Percentiles rank a stretch among this genome's conserved stretches.
These are phyloP conservation scores for Ectobius pallidus DNA, from an alignment of 2,888 invertebrate species.

Conservation along the genomic window DNA sequence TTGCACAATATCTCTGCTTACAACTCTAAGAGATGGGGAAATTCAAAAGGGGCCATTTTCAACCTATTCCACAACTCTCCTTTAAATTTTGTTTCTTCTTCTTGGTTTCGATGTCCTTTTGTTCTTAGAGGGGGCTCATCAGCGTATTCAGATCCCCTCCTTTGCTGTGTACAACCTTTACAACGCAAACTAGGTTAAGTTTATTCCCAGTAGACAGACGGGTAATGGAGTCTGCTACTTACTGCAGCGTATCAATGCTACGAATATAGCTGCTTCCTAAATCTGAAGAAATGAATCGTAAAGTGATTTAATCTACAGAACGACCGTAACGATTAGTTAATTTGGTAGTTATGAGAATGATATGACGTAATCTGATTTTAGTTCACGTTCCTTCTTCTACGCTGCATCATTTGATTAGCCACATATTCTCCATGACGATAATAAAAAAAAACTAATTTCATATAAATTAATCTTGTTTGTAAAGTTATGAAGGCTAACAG, in stretches of 20 bases:
- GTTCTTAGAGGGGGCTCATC: conserved; percentile 35
- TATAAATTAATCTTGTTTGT: too few species aligned
- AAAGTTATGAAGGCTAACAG: too few species aligned
- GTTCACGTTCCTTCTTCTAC: too few species aligned
- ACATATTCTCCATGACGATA: too few species aligned
- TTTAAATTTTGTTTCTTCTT: conserved; percentile 37
- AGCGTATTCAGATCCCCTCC: conserved; percentile 12
- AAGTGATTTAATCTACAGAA: background rate
- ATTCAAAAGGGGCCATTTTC: conserved; percentile 35
- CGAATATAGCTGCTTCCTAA: background rate
- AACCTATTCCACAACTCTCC: conserved; percentile 29
- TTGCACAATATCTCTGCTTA: conserved; percentile 24
- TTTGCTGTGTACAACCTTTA: conserved; percentile 33
- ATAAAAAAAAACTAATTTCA: too few species aligned
- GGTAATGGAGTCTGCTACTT: conserved; percentile 19
- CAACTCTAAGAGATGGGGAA: conserved; percentile 31
- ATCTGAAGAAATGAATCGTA: background rate
- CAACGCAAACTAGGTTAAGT: conserved; percentile 22
- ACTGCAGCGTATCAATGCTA: background rate
- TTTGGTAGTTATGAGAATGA: background rate
- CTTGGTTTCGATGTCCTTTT: conserved; percentile 39
- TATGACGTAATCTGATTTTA: background rate
- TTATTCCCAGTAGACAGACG: conserved; percentile 10
- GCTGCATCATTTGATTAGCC: too few species aligned
- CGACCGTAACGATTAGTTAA: background rate